These are phyloP conservation scores for Ramazzottius varieornatus DNA, from an alignment of 2,888 invertebrate species.

Conservation along the genomic window DNA sequence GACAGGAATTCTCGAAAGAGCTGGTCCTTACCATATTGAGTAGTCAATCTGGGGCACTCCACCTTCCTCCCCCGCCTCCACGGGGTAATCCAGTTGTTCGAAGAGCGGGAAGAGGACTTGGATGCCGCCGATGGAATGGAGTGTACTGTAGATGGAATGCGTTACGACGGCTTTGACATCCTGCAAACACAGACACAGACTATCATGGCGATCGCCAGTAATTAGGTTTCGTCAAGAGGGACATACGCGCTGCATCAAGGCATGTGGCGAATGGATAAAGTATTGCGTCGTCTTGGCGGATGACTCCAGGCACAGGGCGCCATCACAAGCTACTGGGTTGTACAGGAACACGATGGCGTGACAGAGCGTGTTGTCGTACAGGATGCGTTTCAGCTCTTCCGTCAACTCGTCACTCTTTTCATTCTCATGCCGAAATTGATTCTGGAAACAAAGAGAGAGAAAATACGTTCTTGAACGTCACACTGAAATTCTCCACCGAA, in stretches of 20 bases:
- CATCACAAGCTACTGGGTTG: constrained; percentile 97
- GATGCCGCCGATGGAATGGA: constrained; percentile 95
- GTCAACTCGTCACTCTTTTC: constrained; percentile 90
- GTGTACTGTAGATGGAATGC: constrained; percentile 90
- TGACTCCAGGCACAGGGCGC: constrained; percentile 88
- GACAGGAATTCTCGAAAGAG: too few species aligned
- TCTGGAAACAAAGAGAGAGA: constrained; percentile 34
- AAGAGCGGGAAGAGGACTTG: constrained; percentile 74
- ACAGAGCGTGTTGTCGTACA: constrained; percentile 92
- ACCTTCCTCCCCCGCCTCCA: constrained; percentile 14
- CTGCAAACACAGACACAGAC: constrained; percentile 29
- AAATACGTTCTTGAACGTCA: background rate
- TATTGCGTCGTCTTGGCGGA: constrained; percentile 93
- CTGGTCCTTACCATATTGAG: constrained; percentile 22
- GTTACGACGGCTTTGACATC: constrained; percentile 98
- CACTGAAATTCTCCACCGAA: background rate
- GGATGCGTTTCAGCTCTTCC: constrained; percentile 90
- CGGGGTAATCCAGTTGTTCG: constrained; percentile 74
- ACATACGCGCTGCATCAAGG: constrained; percentile 66
- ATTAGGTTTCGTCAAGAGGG: background rate
- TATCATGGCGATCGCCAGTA: background rate
- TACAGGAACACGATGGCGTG: constrained; percentile 96
- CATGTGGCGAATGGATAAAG: constrained; percentile 97
- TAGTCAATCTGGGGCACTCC: constrained; percentile 19
- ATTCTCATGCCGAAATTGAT: constrained; percentile 98